Evolutionary conservation across 2,888 invertebrate species (phyloP).

Genomic region (Zygaena filipendulae): DNA sequence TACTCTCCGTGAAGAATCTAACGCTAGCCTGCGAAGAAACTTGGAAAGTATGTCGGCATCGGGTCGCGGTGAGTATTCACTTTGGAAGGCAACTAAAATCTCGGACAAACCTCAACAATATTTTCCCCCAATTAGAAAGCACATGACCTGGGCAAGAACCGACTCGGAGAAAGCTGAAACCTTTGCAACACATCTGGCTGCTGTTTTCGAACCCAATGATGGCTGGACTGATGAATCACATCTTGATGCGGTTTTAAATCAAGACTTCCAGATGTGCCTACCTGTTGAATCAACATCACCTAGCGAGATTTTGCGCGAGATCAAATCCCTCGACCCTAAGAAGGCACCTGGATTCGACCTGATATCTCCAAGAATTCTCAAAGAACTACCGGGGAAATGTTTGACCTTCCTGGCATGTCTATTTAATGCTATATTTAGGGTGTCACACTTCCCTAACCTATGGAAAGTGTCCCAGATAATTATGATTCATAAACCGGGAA

Average conservation of each 20-base stretch:
- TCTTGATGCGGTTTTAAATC: neutral
- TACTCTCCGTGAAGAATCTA: too few relatives aligned
- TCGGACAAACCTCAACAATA: constrained; percentile 1
- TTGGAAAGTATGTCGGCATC: neutral
- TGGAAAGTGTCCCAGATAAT: constrained; percentile 18
- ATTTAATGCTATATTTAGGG: constrained; percentile 5
- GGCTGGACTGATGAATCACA: constrained; percentile 2
- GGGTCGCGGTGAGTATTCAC: neutral
- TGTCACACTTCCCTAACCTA: constrained; percentile 4
- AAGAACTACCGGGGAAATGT: constrained; percentile 3
- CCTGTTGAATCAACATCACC: constrained; percentile 1
- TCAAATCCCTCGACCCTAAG: neutral
- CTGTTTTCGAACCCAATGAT: neutral
- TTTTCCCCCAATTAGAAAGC: neutral
- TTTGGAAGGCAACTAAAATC: constrained; percentile 6
- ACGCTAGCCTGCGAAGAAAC: too few relatives aligned
- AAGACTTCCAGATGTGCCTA: neutral
- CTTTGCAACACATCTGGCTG: too few relatives aligned
- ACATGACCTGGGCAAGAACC: constrained; percentile 1
- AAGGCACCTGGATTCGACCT: constrained; percentile 5
- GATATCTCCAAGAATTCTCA: constrained; percentile 3
- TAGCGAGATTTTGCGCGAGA: neutral
- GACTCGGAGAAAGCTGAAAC: constrained; percentile 3
- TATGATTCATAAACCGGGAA: constrained; percentile 9
- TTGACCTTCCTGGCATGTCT: neutral